Evolutionary conservation across 2,888 invertebrate species (phyloP).

Genomic region (Proisotoma minuta): DNA sequence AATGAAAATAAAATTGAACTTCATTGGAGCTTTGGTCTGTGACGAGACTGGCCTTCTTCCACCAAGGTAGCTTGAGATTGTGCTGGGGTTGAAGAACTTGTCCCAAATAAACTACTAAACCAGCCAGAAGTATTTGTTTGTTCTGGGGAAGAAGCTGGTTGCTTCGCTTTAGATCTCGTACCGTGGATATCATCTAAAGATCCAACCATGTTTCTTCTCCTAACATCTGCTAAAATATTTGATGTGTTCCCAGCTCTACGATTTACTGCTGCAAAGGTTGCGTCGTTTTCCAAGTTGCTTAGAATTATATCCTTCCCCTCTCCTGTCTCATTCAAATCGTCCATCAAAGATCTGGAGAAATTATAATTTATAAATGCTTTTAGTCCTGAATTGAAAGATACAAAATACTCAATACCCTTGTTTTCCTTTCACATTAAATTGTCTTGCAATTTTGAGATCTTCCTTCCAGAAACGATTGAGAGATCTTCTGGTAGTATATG

Average conservation of each 20-base stretch:
- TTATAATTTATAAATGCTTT: too few relatives aligned
- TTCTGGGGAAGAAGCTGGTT: neutral
- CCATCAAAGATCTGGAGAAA: neutral
- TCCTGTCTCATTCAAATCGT: conserved; percentile 4
- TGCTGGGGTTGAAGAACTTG: neutral
- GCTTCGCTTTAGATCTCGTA: neutral
- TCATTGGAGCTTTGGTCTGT: neutral
- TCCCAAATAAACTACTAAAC: neutral
- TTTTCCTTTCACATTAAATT: conserved; percentile 57
- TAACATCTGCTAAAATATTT: neutral
- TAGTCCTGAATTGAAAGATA: too few relatives aligned
- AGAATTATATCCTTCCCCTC: neutral
- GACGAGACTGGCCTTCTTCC: neutral
- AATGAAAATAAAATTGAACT: too few relatives aligned
- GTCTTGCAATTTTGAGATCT: conserved; percentile 69
- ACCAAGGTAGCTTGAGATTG: neutral
- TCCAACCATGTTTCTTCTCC: neutral
- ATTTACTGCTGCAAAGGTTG: neutral
- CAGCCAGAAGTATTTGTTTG: neutral
- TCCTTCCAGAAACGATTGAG: conserved; percentile 73
- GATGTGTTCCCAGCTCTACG: neutral
- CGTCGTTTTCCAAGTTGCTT: neutral
- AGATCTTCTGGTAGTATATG: conserved; percentile 69
- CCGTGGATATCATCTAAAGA: neutral
- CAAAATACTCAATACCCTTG: too few relatives aligned